Evolutionary conservation across 2,113 vertebrate genomes (phyloP).

Genomic region (Megalops atlanticus): DNA sequence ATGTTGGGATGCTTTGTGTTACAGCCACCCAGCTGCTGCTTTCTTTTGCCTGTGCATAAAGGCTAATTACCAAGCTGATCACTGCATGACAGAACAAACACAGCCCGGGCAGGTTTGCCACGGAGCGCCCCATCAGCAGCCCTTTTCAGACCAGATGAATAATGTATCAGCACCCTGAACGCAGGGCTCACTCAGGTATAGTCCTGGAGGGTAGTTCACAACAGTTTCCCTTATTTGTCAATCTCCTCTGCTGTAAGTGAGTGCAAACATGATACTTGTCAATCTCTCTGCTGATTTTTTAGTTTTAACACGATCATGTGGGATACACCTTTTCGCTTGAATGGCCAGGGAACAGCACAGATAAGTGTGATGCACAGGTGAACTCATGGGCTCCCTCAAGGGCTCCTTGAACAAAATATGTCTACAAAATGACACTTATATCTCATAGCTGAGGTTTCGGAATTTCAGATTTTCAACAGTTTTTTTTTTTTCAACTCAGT

Average conservation of each 20-base stretch:
- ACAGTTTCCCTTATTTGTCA: neutral
- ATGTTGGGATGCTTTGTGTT: neutral
- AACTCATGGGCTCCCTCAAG: too few species aligned
- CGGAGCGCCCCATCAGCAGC: conserved; percentile 8
- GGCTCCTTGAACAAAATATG: too few species aligned
- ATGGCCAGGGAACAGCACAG: neutral
- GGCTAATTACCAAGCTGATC: conserved; percentile 45
- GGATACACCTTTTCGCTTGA: neutral
- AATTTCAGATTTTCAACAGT: too few species aligned
- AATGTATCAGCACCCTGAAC: conserved; percentile 20
- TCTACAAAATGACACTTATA: too few species aligned
- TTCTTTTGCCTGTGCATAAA: neutral
- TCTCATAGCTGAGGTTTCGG: neutral
- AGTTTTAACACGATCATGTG: neutral
- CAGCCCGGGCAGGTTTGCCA: conserved; percentile 14
- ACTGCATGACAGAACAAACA: conserved; percentile 24
- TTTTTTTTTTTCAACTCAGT: too few species aligned
- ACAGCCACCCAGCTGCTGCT: too few species aligned
- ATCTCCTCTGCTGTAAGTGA: too few species aligned
- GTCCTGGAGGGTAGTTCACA: neutral
- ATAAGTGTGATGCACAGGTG: neutral
- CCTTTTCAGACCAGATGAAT: conserved; percentile 29
- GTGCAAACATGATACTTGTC: too few species aligned
- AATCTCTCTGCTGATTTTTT: neutral
- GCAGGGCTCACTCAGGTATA: neutral